Evolutionary conservation across 35 echinoderm and acorn worm genomes (phyloP), one percentile per base, ranked within the genome.

Genomic region (Strongylocentrotus purpuratus): DNA sequence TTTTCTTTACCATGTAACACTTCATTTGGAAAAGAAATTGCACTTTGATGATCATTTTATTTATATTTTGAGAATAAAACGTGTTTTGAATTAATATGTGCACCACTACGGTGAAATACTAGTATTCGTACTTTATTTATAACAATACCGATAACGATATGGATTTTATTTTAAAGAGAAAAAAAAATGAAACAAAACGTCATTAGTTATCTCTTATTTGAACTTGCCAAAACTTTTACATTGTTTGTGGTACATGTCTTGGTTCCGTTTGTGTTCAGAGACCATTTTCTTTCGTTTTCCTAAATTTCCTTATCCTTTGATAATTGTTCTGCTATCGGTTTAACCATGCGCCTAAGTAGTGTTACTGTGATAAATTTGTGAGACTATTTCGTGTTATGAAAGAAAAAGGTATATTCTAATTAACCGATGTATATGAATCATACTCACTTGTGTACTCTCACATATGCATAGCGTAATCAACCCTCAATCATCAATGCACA

Each of bases 371-470:
- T 78, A 4, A 78, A 78, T 78, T 8, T 78, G 65, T 78, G 20
- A 78, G 35, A 22, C 65, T 78, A 78, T 78, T 59, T 78, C 22
- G 20, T n/a, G 65, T n/a, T 78, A 28, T n/a, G 20, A 28, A 78
- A 78, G 18, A 7, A 28, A 28, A n/a, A 2, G n/a, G 65, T 78
- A 78, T 78, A 78, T 78, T 78, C 28, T 78, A 28, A 78, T 22
- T 78, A 78, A 28, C 65, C 25, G 20, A 25, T 78, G 65, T 78
- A 78, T 78, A 78, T 78, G 65, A 78, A 78, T 78, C 28, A 78
- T 78, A 78, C n/a, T 78, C 65, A 78, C 32, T 89, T 89, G 25
- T 46, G 87, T 89, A 89, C 87, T 89, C 32, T 89, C 25, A 10
- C 32, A 89, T 89, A 89, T 85, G 86, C 86, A 32, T 59, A 59